Percentiles rank a stretch among this genome's conserved stretches.
These are phyloP conservation scores for Schizothorax lantsangensis DNA, from an alignment of 2,797 vertebrate genomes.

Conservation along the genomic window DNA sequence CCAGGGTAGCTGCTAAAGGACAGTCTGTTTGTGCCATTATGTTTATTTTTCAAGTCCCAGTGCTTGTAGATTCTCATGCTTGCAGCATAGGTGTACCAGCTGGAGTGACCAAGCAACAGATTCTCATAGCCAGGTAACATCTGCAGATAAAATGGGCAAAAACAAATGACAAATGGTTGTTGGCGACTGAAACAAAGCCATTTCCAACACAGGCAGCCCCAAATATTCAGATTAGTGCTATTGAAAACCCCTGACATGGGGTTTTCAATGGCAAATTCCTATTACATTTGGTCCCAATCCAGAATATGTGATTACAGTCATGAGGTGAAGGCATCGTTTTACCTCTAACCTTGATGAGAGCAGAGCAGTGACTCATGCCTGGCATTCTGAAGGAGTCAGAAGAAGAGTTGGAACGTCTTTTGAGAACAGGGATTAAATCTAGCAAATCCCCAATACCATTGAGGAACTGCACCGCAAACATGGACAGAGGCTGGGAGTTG, in stretches of 20 bases:
- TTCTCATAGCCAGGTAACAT: conserved; percentile 92
- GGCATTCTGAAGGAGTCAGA: conserved; percentile 74
- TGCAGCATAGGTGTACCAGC: conserved; percentile 91
- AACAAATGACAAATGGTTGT: background rate
- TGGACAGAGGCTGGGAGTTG: conserved; percentile 79
- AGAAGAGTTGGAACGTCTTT: conserved; percentile 70
- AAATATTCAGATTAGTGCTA: conserved; percentile 8
- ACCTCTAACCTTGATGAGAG: conserved; percentile 89
- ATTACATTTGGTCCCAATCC: background rate
- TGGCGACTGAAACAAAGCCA: background rate
- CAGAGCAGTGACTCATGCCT: conserved; percentile 91
- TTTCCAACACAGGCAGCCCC: background rate
- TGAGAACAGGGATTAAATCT: conserved; percentile 87
- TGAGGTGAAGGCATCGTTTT: conserved; percentile 41
- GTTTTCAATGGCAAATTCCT: background rate
- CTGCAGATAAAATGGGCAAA: conserved; percentile 65
- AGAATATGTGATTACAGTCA: background rate
- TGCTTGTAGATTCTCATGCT: conserved; percentile 92
- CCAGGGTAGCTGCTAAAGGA: conserved; percentile 96
- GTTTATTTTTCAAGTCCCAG: conserved; percentile 84
- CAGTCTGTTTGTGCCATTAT: conserved; percentile 74
- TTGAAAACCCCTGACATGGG: background rate
- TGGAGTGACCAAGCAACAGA: conserved; percentile 88
- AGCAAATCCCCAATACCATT: conserved; percentile 88
- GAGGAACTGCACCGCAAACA: conserved; percentile 85